Conservation (phyloP, 1,140 invertebrate genomes). For the Pogonognathellus flavescens region DNA sequence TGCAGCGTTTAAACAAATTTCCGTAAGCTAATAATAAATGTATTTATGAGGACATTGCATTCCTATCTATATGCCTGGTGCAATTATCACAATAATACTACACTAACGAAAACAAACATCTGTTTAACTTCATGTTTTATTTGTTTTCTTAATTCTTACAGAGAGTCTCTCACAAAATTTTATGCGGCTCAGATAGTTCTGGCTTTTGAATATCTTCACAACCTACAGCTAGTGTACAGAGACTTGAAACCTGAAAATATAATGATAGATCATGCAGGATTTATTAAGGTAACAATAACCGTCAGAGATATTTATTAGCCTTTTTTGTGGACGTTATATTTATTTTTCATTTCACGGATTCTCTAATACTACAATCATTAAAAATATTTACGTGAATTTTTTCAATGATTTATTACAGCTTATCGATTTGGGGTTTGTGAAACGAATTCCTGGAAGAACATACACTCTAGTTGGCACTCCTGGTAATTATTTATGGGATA, state of each 20-base stretch:
- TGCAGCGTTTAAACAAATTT: constrained; percentile 68
- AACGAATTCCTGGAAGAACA: constrained; percentile 67
- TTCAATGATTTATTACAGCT: not conserved
- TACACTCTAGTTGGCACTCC: constrained; percentile 79
- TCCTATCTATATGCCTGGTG: not conserved
- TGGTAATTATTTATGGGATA: constrained; percentile 68
- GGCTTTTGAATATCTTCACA: constrained; percentile 99
- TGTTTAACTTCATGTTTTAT: not conserved
- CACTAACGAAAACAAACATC: not conserved
- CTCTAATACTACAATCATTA: not conserved
- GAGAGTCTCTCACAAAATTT: constrained; percentile 71
- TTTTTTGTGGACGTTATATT: not conserved
- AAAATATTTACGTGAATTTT: not conserved
- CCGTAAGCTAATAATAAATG: constrained; percentile 69
- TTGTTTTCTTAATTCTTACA: not conserved
- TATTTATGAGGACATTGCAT: not conserved
- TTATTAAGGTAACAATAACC: constrained; percentile 74
- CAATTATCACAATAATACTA: not conserved
- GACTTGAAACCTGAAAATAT: constrained; percentile 82
- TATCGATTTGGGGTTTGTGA: constrained; percentile 80
- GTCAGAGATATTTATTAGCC: constrained; percentile 60
- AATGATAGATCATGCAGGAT: constrained; percentile 77
- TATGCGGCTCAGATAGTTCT: constrained; percentile 99
- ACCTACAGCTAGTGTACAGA: constrained; percentile 89
- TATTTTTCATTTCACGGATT: not conserved